phyloP scores from a whole-genome alignment of 2,113 vertebrate genomes.

The Butastur rufipennis region DNA sequence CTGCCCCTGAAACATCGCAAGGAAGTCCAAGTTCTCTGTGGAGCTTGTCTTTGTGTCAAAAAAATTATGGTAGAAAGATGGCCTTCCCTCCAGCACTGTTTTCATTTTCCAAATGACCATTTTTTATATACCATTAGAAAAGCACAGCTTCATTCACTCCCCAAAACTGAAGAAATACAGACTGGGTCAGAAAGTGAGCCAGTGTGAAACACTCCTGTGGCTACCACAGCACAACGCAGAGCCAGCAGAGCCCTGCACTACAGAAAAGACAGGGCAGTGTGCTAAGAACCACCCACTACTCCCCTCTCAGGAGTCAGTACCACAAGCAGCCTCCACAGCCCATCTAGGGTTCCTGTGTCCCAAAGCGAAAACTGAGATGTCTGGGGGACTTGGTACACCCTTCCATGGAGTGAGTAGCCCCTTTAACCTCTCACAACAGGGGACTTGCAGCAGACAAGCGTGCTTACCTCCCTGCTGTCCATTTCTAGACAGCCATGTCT shows the following conservation, averaged over 20 bases:
- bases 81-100: neutral
- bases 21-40: neutral
- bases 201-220: neutral
- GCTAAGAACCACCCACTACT: neutral
- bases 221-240: rapidly evolving
- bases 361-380: neutral
- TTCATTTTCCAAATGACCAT: neutral
- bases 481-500: neutral
- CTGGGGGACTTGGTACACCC: neutral
- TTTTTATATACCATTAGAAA: neutral
- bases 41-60: neutral
- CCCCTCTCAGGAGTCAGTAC: neutral
- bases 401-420: neutral
- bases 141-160: neutral
- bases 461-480: neutral
- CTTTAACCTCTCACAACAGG: neutral
- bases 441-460: neutral
- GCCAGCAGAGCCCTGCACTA: neutral
- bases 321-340: neutral
- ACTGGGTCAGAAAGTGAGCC: neutral
- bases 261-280: neutral
- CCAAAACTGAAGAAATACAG: neutral
- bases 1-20: neutral
- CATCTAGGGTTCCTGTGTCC: neutral
- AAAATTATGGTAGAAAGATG: neutral